A percentile compares a stretch with the other conserved stretches of the same genome.
phyloP scores from a whole-genome alignment of 2,797 vertebrate genomes.

The Cryptoprocta ferox region DNA sequence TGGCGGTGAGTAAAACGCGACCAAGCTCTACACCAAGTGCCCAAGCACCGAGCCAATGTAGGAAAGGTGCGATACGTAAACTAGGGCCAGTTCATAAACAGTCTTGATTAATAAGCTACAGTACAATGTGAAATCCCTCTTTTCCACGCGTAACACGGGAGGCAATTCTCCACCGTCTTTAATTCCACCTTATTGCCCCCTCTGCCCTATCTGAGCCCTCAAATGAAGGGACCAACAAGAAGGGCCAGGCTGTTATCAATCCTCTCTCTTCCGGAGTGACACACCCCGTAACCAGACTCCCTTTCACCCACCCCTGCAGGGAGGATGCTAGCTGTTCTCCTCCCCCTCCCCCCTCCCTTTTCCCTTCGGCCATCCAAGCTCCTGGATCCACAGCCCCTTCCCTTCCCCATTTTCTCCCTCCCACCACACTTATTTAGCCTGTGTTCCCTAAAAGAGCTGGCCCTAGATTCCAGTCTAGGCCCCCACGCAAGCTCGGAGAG shows the following conservation, averaged over 20 bases:
- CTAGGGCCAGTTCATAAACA: not conserved
- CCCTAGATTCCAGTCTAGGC: not conserved
- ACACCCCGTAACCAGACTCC: not conserved
- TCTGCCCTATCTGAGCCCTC: not conserved
- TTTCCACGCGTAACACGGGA: not conserved
- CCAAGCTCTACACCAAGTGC: not conserved
- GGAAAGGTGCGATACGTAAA: not conserved
- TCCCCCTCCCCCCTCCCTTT: not conserved
- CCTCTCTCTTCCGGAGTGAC: not conserved
- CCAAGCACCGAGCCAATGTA: not conserved
- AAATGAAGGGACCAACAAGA: not conserved
- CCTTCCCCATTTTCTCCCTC: not conserved
- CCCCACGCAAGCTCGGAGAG: not conserved
- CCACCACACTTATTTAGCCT: not conserved
- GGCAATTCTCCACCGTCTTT: not conserved
- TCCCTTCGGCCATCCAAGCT: not conserved
- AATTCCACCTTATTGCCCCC: not conserved
- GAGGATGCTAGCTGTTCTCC: not conserved
- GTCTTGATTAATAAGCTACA: not conserved
- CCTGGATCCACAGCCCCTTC: not conserved
- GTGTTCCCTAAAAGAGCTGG: not conserved
- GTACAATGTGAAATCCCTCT: not conserved
- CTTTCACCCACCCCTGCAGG: not conserved
- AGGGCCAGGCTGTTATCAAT: not conserved
- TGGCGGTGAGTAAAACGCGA: not conserved